Base-by-base conservation (phyloP, 2,113 vertebrate species). In the Lates calcarifer region DNA sequence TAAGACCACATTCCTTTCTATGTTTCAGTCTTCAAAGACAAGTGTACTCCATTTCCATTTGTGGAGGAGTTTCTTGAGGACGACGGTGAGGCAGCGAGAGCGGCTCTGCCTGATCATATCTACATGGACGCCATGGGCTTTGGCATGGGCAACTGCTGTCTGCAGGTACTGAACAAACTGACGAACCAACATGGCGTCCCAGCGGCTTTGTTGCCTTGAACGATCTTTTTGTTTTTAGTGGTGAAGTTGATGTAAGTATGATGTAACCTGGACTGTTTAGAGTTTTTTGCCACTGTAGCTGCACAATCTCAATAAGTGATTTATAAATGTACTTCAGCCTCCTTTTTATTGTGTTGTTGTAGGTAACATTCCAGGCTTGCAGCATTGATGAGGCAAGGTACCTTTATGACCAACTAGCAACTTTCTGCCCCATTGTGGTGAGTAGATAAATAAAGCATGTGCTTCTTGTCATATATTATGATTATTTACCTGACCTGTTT, bases 121-220 rank as follows among this genome's bases (percentile, higher is more conserved):
- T 99, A 99, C 86, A 99, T 99, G 98, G 98, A 99, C 29, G 96
- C 97, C 84, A 99, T 99, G 97, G 98, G 98, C 12, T 99, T 99
- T 61, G 98, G 98, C 80, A 99, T 99, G 98, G 98, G 98, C 79
- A 99, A 99, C 90, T 99, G 98, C 81, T 99, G 98, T 60, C 97
- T 99, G 68, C 98, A 99, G 97, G 98, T 99, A 95, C 79, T 22
- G 61, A 43, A 10, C 2, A 2, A 39, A 26, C 10, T 6, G 10
- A 28, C 24, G 0, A 8, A 53, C 28, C 18, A 4, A 2, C 1
- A 0, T n/a, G n/a, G 6, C n/a, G 8, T 63, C 51, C 4, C 15
- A 1, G 15, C 3, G 20, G 6, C 15, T 31, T 15, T 47, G 3
- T 45, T 26, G 33, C 75, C 47, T 74, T 20, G 2, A 29, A 43